A percentile compares a stretch with the other conserved stretches of the same genome.
Conservation (phyloP, 1,140 invertebrate genomes). For the Chionoecetes opilio region DNA sequence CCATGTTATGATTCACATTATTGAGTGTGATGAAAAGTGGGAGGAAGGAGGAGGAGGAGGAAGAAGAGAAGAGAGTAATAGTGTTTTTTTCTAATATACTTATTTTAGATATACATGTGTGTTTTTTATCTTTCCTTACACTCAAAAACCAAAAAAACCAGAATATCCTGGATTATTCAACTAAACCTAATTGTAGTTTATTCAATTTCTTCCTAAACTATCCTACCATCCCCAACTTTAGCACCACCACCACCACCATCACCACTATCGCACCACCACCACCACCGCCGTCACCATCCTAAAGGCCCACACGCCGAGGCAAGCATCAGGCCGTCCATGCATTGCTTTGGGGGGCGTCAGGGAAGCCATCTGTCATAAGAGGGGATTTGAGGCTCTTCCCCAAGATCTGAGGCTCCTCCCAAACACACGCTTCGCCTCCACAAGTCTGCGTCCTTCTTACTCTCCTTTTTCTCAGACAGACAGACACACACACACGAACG, state of each 20-base stretch:
- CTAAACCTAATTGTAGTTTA: too few species aligned
- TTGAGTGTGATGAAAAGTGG: neutral
- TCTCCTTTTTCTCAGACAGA: neutral
- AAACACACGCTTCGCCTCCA: neutral
- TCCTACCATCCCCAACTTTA: neutral
- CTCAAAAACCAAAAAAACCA: neutral
- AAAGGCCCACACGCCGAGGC: neutral
- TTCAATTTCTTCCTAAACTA: neutral
- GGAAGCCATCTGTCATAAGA: constrained; percentile 48
- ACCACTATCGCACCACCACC: neutral
- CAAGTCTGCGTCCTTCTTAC: neutral
- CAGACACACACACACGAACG: neutral
- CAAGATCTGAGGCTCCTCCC: constrained; percentile 39
- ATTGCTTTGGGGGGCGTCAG: neutral
- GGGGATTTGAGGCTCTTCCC: constrained; percentile 38
- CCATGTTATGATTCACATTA: neutral
- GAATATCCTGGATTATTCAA: neutral
- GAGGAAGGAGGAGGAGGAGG: neutral
- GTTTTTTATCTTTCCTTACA: neutral
- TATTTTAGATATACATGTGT: neutral
- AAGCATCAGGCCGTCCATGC: constrained; percentile 30
- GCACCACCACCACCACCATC: neutral
- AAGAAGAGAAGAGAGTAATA: neutral
- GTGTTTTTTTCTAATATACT: neutral
- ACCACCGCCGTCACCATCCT: neutral